Evolutionary conservation across 92 coral and sea anemone genomes (phyloP), one percentile per base, ranked within the genome.

Genomic region (Epizoanthus fatuus): DNA sequence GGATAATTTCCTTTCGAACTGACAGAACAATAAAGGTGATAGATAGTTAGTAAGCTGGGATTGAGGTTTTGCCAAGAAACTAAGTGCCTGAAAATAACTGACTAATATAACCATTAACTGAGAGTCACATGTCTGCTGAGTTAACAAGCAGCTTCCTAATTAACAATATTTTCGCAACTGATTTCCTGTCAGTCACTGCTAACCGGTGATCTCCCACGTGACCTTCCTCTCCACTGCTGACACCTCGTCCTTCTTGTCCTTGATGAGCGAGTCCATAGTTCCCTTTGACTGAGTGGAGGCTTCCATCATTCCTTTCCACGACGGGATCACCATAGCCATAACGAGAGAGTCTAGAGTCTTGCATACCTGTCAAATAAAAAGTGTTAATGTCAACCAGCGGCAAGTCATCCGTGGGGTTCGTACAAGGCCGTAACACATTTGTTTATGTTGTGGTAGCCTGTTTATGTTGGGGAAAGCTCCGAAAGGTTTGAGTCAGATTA

Each of bases 251-350:
- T 91, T 97, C 92, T 97, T 97, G 86, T 91, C 93, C 32, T 95
- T 90, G 67, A 97, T 83, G 5, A 89, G 83, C 55, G 93, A 90
- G 63, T 97, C 99, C 71, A 97, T 71, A 0, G 93, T 95, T 4
- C 74, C 88, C 84, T 91, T 95, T 91, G 94, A 68, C 67, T 88
- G 88, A 35, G 88, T 86, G 1, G 95, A 87, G 8, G 97, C 86
- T 74, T 95, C 98, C 58, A 95, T 93, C 66, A 93, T 88, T 42
- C 79, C 94, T 47, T 90, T 95, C 93, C 93, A 97, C 3, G 99
- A 93, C 4, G 99, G 99, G n/a, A 88, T 92, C 35, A 97, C 99
- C 98, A 97, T 87, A 2, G 99, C 99, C 91, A 93, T 83, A 15
- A 97, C 97, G 12, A 97, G 88, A 9, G 99, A 95, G 72, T 97